Base-by-base conservation (phyloP, 1,140 invertebrate species). In the Magallana gigas region DNA sequence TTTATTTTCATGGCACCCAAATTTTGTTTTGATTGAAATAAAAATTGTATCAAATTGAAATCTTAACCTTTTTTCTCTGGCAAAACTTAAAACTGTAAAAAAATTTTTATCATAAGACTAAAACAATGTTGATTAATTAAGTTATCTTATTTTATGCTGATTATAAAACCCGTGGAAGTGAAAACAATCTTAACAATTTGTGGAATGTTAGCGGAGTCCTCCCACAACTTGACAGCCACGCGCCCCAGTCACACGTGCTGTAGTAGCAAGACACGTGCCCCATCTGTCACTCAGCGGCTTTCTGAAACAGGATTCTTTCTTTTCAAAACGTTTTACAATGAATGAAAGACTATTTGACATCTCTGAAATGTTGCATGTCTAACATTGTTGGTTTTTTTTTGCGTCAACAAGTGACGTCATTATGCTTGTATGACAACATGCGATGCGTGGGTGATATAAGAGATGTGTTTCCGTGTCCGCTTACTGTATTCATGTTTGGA, bases 151-250 rank as follows among this genome's bases (percentile, higher is more conserved):
- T 48, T 48, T 48, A 48, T 48, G 36, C 36, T 76, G 68, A 76
- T 76, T 18, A 12, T 11, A 29, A 76, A 76, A 76, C 68, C 68
- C 68, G 68, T 48, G 36, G 36, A 48, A 48, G 36, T 48, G 36
- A 48, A 48, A 23, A 76, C 68, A 29, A 76, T 76, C 68, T 29
- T 29, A 76, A 36, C 14, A 76, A 76, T 29, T 76, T 12, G 29
- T 29, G 68, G 68, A 76, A 76, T 76, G 68, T 76, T 18, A 76
- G 23, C 36, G 23, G 68, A 18, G 23, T 76, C 68, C 68, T 76
- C 68, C 68, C 68, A 76, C 68, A 29, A 29, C 29, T 76, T 76
- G 68, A 76, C 68, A 76, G 68, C 68, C 68, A 76, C 68, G 68
- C 68, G 68, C 68, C 68, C 12, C 23, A 18, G 18, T 29, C 68